Conservation (phyloP, 2,113 vertebrate genomes). For the Solea solea region DNA sequence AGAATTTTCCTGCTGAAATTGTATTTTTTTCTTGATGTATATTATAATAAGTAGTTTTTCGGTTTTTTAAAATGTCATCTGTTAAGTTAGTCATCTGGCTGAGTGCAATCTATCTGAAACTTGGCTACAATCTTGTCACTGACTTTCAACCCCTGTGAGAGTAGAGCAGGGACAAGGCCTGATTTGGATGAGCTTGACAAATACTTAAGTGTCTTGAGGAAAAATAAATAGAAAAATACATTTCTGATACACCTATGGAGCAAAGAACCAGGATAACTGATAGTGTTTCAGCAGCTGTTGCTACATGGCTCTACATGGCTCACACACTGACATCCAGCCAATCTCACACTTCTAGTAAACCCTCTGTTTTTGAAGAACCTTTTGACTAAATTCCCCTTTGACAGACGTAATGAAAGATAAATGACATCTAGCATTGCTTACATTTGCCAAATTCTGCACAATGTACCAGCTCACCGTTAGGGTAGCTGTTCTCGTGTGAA, state of each 20-base stretch:
- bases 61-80: constrained; percentile 35
- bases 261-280: neutral
- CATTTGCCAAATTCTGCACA: constrained; percentile 50
- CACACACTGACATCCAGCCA: neutral
- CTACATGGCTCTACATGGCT: neutral
- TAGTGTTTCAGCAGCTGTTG: neutral
- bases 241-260: neutral
- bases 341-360: neutral
- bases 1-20: constrained; percentile 59
- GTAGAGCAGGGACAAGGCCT: constrained; percentile 22
- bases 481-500: constrained; percentile 48
- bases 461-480: constrained; percentile 30
- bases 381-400: neutral
- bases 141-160: constrained; percentile 35
- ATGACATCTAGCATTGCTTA: constrained; percentile 1
- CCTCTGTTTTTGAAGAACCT: neutral
- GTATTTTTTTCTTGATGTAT: constrained; percentile 56
- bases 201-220: constrained; percentile 2
- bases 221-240: neutral
- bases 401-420: neutral
- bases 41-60: constrained; percentile 41
- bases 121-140: constrained; percentile 39
- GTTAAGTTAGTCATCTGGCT: constrained; percentile 49
- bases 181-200: constrained; percentile 48
- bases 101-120: constrained; percentile 53